phyloP scores from a whole-genome alignment of 2,888 invertebrate species.

The Ormyrus rosae region DNA sequence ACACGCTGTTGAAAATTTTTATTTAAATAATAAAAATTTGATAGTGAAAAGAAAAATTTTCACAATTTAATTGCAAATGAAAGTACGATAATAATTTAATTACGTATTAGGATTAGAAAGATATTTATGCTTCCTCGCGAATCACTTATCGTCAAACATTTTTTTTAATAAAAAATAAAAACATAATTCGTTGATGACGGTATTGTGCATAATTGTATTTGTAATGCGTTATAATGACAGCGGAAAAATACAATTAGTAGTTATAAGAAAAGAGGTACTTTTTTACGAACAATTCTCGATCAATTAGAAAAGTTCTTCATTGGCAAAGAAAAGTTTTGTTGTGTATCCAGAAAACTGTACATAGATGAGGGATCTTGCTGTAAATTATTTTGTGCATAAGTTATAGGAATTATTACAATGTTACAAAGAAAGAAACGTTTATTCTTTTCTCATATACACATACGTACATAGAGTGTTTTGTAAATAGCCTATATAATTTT shows the following conservation, averaged over 20 bases:
- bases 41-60: constrained; percentile 44
- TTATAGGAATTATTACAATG: constrained; percentile 42
- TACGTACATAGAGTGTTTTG: constrained; percentile 48
- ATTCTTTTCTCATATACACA: constrained; percentile 60
- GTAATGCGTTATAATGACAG: constrained; percentile 16
- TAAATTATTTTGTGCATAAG: constrained; percentile 54
- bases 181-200: constrained; percentile 35
- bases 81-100: constrained; percentile 42
- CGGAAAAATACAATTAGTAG: constrained; percentile 26
- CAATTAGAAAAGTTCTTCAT: constrained; percentile 22
- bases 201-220: constrained; percentile 48
- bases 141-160: constrained; percentile 36
- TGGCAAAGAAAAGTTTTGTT: constrained; percentile 33
- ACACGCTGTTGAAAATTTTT: constrained; percentile 36
- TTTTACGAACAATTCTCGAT: constrained; percentile 27
- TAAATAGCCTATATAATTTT: constrained; percentile 60
- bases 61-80: constrained; percentile 43
- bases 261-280: constrained; percentile 5
- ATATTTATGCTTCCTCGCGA: constrained; percentile 54
- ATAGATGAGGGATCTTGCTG: constrained; percentile 43
- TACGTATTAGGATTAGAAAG: constrained; percentile 43
- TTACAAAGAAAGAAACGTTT: constrained; percentile 57
- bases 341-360: constrained; percentile 44
- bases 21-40: constrained; percentile 45
- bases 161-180: constrained; percentile 26